These are phyloP conservation scores for Phaethornis superciliosus DNA, from an alignment of 2,113 vertebrate species.

Conservation along the genomic window DNA sequence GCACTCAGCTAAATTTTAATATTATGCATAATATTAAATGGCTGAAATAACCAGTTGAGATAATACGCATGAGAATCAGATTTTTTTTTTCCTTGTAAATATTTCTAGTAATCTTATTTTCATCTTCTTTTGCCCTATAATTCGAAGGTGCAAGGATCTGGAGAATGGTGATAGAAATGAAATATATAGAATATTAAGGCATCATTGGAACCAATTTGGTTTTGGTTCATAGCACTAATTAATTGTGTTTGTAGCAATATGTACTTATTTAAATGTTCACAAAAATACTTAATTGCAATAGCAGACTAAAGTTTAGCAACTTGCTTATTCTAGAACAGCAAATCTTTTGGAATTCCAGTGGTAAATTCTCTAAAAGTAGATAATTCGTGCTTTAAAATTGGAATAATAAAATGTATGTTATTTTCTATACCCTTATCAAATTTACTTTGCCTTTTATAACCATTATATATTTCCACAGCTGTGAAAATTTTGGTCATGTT, in stretches of 20 bases:
- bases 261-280: not conserved
- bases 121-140: not conserved
- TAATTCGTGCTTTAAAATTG: not conserved
- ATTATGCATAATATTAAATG: not conserved
- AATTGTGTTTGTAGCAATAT: not conserved
- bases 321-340: not conserved
- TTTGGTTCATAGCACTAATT: not conserved
- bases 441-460: not conserved
- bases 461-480: not conserved
- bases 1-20: not conserved
- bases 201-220: not conserved
- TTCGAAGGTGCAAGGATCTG: not conserved
- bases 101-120: not conserved
- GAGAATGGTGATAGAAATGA: not conserved
- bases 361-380: not conserved
- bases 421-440: not conserved
- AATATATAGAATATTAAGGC: not conserved
- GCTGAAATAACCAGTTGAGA: not conserved
- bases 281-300: not conserved
- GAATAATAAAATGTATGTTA: not conserved
- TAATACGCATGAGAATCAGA: not conserved
- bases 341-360: not conserved
- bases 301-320: not conserved
- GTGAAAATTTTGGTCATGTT: not conserved
- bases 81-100: not conserved